Base-by-base conservation (phyloP, 2,113 vertebrate species). In the Dipodomys merriami region DNA sequence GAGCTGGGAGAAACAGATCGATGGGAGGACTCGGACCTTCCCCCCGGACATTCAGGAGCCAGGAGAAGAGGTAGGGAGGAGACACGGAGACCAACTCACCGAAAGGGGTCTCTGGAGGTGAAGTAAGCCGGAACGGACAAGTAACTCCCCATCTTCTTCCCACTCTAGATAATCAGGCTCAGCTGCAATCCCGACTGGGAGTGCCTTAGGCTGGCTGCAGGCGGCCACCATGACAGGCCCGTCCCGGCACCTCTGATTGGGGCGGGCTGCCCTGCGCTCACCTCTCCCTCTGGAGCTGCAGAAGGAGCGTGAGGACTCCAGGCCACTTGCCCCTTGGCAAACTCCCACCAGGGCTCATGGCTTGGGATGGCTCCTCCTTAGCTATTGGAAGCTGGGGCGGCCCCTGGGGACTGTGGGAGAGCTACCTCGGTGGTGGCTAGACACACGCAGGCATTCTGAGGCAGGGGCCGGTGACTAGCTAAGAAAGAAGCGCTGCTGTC, bases 71-170 rank as follows among this genome's bases (percentile, higher is more conserved):
- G n/a, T 23, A 44, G 65, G 78, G 73, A 68, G 2, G 49, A 64
- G 73, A 29, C 62, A 69, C 49, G 6, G 72, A 2, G 4, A 81
- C 72, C 82, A 73, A 98, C 98, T 98, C 94, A 98, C 98, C 98
- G 97, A 97, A 98, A 98, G 44, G 98, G 97, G 90, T 98, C 97
- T 95, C 97, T 98, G 95, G 98, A 97, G 96, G 97, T 80, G 15
- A 98, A 98, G 97, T 98, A 97, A 91, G 98, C 97, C 18, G 97
- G 96, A 83, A 97, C 94, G 83, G 98, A 98, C 97, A 98, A 97
- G 95, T 98, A 98, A 97, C 97, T 98, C 96, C 98, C 98, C 98
- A 98, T 98, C 97, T 97, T 98, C 97, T 74, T 92, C 95, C 95
- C 95, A 88, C 96, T 94, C 96, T 95, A 96, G 98, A 96, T 68